A percentile compares a stretch with the other conserved stretches of the same genome.
These are phyloP conservation scores for Alexandromys fortis DNA, from an alignment of 2,113 vertebrate species.

Conservation along the genomic window DNA sequence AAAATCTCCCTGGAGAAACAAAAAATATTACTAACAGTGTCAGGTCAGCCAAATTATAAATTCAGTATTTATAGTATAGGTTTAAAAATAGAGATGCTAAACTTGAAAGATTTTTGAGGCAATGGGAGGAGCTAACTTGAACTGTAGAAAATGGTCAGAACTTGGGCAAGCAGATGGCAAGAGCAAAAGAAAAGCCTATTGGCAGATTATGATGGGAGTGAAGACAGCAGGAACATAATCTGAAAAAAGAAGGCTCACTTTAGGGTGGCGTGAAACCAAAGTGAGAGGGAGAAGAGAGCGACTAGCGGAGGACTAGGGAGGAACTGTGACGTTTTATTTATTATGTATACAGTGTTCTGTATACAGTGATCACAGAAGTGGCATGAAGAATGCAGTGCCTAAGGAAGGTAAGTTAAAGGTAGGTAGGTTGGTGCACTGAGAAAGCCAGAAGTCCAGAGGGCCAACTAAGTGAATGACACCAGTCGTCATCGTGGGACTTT, in stretches of 20 bases:
- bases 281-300: background rate
- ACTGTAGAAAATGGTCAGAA: constrained; percentile 28
- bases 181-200: background rate
- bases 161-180: background rate
- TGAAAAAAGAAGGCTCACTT: constrained; percentile 13
- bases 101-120: constrained; percentile 5
- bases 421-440: background rate
- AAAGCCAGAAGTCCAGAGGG: background rate
- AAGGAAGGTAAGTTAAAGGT: constrained; percentile 8
- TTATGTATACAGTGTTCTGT: too few relatives aligned
- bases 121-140: constrained; percentile 44
- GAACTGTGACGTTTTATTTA: background rate
- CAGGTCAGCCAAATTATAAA: constrained; percentile 1
- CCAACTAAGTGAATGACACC: background rate
- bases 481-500: background rate
- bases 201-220: background rate
- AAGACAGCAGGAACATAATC: background rate
- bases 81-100: constrained; percentile 7
- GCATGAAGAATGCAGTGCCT: constrained; percentile 26
- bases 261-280: background rate
- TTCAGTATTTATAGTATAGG: background rate
- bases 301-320: background rate
- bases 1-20: background rate
- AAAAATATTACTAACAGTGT: constrained; percentile 55
- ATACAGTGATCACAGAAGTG: background rate